Base-by-base conservation (phyloP, 2,797 vertebrate genomes). In the Anableps anableps region DNA sequence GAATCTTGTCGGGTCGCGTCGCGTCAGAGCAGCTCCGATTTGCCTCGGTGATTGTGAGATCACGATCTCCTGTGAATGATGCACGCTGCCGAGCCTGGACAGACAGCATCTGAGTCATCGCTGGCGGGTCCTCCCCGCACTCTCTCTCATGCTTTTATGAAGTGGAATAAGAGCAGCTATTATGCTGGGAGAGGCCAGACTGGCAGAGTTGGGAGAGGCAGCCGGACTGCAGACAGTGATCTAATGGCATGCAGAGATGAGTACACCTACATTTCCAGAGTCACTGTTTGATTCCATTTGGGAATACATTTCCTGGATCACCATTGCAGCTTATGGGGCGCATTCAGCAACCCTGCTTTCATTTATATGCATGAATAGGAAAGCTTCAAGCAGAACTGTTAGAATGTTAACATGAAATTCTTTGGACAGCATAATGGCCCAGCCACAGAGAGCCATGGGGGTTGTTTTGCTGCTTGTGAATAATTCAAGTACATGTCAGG, bases 31-130 rank as follows among this genome's bases (percentile, higher is more conserved):
- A 38, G 79, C 74, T 85, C 47, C 10, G 36, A 78, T 78, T 78
- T 78, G 48, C 50, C 60, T 53, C 70, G 81, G 72, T 80, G 48
- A 78, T 29, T 77, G 76, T 81, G 47, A 80, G 80, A 80, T 82
- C 72, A 75, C 60, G 38, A 38, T 45, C 66, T 85, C 66, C 72
- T 77, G 78, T 82, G 77, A 84, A 77, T 81, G 83, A 88, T 80
- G 62, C 68, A 83, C 31, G 73, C 50, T 70, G 60, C 64, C 48
- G 70, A 76, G 74, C 79, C 83, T 45, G 83, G 83, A 85, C 83
- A 83, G 80, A 77, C 85, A 74, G 78, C 78, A 66, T 88, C 83
- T 91, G 91, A 94, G 90, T 94, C 91, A 93, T 86, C 71, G 83
- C 75, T 87, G 92, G 86, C 85, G 80, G 82, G 79, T 78, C 68